Evolutionary conservation across 2,888 invertebrate genomes (phyloP).

Genomic region (Phrixothrix hirtus): DNA sequence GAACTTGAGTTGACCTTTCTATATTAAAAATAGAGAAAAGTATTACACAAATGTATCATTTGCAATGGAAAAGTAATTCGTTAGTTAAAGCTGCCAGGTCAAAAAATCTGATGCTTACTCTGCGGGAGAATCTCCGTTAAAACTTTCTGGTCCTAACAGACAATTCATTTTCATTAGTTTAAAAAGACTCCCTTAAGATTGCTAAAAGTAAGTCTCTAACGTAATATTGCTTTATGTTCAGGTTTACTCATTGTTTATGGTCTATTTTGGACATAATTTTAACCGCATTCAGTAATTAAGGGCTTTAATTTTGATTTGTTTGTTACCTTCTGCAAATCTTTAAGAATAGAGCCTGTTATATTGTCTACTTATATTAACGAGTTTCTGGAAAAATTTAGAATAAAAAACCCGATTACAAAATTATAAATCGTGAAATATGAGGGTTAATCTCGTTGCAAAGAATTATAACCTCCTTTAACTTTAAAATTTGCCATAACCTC

Average conservation of each 20-base stretch:
- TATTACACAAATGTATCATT: too few species aligned
- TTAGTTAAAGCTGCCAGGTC: too few species aligned
- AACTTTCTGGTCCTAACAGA: conserved; percentile 22
- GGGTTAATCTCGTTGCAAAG: too few species aligned
- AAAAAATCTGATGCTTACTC: conserved; percentile 9
- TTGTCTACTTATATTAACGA: too few species aligned
- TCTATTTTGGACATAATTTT: conserved; percentile 2
- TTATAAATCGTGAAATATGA: too few species aligned
- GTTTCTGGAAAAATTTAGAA: too few species aligned
- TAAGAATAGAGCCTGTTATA: neutral
- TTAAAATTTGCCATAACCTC: too few species aligned
- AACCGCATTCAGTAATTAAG: conserved; percentile 2
- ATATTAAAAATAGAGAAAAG: too few species aligned
- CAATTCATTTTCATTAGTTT: conserved; percentile 27
- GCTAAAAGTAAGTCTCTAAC: conserved; percentile 23
- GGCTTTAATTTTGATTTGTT: neutral
- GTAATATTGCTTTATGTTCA: conserved; percentile 25
- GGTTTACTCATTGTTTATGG: conserved; percentile 21
- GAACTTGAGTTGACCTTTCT: too few species aligned
- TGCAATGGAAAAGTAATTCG: too few species aligned
- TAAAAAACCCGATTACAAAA: too few species aligned
- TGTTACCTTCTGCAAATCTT: neutral
- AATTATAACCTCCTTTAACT: too few species aligned
- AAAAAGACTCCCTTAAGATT: conserved; percentile 28
- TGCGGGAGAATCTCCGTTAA: conserved; percentile 21